These are phyloP conservation scores for Clarias platycephalus DNA, from an alignment of 2,797 vertebrate species.

Conservation along the genomic window DNA sequence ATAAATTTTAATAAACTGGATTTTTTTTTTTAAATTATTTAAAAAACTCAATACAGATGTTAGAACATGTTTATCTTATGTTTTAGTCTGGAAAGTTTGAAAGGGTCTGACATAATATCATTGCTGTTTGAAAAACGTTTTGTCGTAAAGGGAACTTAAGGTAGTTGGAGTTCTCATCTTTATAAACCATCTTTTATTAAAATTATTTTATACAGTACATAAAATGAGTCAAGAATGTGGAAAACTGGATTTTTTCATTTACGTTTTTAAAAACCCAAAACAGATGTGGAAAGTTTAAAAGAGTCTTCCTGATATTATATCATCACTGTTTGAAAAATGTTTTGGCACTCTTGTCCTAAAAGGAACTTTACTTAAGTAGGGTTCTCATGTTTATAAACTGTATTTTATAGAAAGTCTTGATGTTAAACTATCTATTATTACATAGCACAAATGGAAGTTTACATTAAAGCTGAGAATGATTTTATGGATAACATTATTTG, in stretches of 20 bases:
- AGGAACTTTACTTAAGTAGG: neutral
- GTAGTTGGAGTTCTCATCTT: neutral
- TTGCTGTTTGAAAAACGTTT: neutral
- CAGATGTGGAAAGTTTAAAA: neutral
- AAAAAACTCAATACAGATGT: neutral
- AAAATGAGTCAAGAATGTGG: neutral
- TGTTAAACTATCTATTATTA: neutral
- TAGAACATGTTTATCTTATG: too few species aligned
- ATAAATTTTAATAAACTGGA: too few species aligned
- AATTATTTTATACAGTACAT: too few species aligned
- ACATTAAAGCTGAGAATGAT: neutral
- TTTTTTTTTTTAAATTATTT: too few species aligned
- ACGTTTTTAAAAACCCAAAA: neutral
- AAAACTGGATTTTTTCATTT: neutral
- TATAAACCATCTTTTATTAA: neutral
- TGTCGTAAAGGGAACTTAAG: neutral
- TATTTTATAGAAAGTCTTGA: neutral
- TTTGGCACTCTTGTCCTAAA: neutral
- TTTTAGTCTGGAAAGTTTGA: neutral
- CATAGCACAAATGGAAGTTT: neutral
- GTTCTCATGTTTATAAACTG: neutral
- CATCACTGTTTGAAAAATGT: neutral
- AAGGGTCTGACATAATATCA: too few species aligned
- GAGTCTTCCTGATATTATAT: too few species aligned
- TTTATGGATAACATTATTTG: neutral